Conservation (phyloP, 2,113 vertebrate genomes). For the Aplodontia rufa region DNA sequence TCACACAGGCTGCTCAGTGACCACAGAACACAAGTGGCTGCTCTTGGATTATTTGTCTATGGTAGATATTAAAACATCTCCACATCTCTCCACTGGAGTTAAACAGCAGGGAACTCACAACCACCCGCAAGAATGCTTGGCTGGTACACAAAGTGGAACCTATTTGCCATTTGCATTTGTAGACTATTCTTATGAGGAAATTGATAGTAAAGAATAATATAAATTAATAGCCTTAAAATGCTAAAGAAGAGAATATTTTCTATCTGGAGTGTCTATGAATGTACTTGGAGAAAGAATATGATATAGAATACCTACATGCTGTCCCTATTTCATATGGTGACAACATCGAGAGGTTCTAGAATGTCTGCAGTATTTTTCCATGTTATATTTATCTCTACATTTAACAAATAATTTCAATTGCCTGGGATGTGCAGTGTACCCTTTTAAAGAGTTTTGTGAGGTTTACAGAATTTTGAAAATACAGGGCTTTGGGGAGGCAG, state of each 20-base stretch:
- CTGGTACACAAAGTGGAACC: not conserved
- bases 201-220: not conserved
- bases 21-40: fast-evolving
- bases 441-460: not conserved
- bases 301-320: not conserved
- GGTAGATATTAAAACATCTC: not conserved
- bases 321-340: not conserved
- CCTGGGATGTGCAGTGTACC: not conserved
- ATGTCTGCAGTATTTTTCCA: not conserved
- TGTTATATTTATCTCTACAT: not conserved
- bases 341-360: not conserved
- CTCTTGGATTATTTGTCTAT: not conserved
- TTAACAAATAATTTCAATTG: not conserved
- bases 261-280: not conserved
- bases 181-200: not conserved
- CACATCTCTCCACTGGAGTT: not conserved
- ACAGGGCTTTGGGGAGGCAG: not conserved
- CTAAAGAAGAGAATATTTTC: not conserved
- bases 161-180: not conserved
- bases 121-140: not conserved
- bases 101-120: not conserved
- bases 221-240: not conserved
- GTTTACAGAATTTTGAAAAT: not conserved
- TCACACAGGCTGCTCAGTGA: no score
- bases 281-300: not conserved